Conservation (phyloP, 2,113 vertebrate species). For the Dolichotis patagonum region DNA sequence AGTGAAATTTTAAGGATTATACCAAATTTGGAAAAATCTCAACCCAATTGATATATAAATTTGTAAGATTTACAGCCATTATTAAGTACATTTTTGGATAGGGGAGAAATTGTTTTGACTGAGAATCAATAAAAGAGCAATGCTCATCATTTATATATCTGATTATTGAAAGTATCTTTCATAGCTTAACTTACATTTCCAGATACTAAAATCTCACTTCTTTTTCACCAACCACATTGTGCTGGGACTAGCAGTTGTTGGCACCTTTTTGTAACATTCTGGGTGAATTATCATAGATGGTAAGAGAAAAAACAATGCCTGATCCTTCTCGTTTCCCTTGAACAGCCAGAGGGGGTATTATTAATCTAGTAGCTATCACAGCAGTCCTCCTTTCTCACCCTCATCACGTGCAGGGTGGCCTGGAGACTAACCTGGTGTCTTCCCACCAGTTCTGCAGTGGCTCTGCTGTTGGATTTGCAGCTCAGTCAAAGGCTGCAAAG, state of each 20-base stretch:
- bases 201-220: background rate
- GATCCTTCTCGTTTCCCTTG: background rate
- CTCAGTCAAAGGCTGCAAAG: background rate
- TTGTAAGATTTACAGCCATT: background rate
- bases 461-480: background rate
- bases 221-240: background rate
- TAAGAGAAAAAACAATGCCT: background rate
- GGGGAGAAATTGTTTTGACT: slow-evolving; percentile 15
- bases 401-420: background rate
- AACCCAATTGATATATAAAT: background rate
- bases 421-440: background rate
- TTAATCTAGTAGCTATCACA: background rate
- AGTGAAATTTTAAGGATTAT: background rate
- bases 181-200: background rate
- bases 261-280: background rate
- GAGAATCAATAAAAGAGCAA: background rate
- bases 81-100: background rate
- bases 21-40: slow-evolving; percentile 39
- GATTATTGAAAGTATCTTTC: background rate
- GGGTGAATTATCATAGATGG: background rate
- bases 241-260: background rate
- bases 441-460: background rate
- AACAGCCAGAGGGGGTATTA: background rate
- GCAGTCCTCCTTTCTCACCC: background rate
- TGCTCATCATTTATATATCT: background rate